Evolutionary conservation across 1,140 invertebrate species (phyloP), one percentile per base, ranked within the genome.

Genomic region (Achatina immaculata): DNA sequence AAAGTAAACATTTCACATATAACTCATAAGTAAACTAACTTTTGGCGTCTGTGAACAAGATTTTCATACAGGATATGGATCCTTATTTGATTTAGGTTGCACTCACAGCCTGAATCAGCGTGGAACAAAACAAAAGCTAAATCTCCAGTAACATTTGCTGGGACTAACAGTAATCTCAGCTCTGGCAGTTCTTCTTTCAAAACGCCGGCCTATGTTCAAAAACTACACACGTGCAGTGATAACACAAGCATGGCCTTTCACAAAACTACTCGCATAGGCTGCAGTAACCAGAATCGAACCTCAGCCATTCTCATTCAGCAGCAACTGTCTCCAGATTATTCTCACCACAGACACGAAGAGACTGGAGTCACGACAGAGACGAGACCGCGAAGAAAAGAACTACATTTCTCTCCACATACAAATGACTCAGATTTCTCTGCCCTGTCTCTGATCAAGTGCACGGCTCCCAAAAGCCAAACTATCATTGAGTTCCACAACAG

Each of bases 391-490:
- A 65, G 6, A 65, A 28, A 28, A 28, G 19, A 14, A 68, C 1
- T n/a, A 16, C 1, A 34, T 34, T 2, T 34, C 1, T 21, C 65
- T 7, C 11, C 34, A 68, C 16, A 7, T 2, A 4, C 65, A 6
- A 24, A 21, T 68, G 4, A 14, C 73, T 78, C 65, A 68, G 24
- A 82, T 65, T 48, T 45, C 43, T 28, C 69, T 62, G 75, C 72
- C 58, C 66, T 34, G 40, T 81, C 78, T 19, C 55, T 38, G 21
- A 58, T 66, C 36, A n/a, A 36, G 81, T 43, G 24, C 24, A 82
- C 40, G 80, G 38, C 62, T 28, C 24, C 36, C 28, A 38, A 58
- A 71, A 28, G 31, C 48, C 51, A 43, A 82, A 40, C n/a, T 40
- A 4, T 79, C 34, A 62, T n/a, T 73, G 40, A 72, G 4, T 68